A percentile compares a stretch with the other conserved stretches of the same genome.
Conservation (phyloP, 2,888 invertebrate genomes). For the Pilophorus perplexus region DNA sequence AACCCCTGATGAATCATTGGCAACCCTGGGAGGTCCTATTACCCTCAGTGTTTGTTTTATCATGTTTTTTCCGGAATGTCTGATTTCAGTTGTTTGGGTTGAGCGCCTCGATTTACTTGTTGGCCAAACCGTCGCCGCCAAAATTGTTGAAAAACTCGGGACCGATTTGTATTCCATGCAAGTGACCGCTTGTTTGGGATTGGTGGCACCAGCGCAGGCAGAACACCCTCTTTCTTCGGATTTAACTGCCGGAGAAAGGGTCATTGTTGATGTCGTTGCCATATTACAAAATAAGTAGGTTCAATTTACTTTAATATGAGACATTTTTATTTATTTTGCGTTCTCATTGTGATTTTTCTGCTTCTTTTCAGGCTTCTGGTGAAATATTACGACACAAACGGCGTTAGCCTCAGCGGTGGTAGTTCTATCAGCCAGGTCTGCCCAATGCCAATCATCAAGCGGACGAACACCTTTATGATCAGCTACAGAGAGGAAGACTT, state of each 20-base stretch:
- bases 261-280: constrained; percentile 2
- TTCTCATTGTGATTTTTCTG: no score
- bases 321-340: no score
- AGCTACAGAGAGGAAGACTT: constrained; percentile 6
- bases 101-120: constrained; percentile 41
- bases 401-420: constrained; percentile 49
- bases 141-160: constrained; percentile 12
- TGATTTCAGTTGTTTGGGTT: constrained; percentile 42
- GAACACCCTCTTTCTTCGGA: neutral
- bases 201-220: constrained; percentile 2
- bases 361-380: constrained; percentile 62
- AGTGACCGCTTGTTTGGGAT: constrained; percentile 12
- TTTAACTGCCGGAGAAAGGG: neutral
- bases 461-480: neutral
- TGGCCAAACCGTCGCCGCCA: constrained; percentile 16
- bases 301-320: no score
- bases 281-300: constrained; percentile 6
- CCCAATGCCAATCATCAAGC: constrained; percentile 60
- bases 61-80: neutral
- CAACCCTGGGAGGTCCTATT: neutral
- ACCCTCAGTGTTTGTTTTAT: no score
- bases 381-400: constrained; percentile 59
- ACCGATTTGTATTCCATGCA: constrained; percentile 11
- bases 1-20: no score
- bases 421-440: constrained; percentile 56